Conservation (phyloP, 2,888 invertebrate genomes). For the Alsophila aescularia region DNA sequence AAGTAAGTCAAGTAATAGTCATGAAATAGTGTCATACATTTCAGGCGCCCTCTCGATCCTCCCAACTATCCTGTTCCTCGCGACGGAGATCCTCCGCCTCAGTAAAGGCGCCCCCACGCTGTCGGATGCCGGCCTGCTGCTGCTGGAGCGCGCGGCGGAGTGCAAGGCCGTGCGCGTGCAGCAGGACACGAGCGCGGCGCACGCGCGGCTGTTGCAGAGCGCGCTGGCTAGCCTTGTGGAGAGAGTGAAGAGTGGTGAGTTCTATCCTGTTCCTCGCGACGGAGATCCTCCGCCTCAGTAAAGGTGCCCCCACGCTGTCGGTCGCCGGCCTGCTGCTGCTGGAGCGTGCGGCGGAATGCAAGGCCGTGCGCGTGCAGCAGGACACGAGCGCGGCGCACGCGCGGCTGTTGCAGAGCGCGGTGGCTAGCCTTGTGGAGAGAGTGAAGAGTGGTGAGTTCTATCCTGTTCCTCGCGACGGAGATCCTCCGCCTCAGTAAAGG, state of each 20-base stretch:
- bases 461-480: conserved; percentile 94
- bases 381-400: conserved; percentile 91
- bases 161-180: conserved; percentile 88
- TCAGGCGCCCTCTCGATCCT: conserved; percentile 89
- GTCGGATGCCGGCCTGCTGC: conserved; percentile 88
- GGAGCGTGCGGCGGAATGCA: conserved; percentile 91
- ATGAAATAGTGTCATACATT: no score
- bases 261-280: conserved; percentile 91
- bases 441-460: conserved; percentile 89
- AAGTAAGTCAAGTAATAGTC: no score
- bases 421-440: conserved; percentile 95
- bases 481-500: conserved; percentile 93
- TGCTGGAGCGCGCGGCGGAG: conserved; percentile 91
- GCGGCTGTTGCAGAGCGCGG: conserved; percentile 92
- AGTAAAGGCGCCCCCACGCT: conserved; percentile 87
- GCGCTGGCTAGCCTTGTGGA: conserved; percentile 95
- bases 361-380: conserved; percentile 86
- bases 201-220: conserved; percentile 93
- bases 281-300: conserved; percentile 94
- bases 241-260: conserved; percentile 91
- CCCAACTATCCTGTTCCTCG: conserved; percentile 96
- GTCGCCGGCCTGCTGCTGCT: conserved; percentile 90
- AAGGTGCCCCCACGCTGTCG: conserved; percentile 85
- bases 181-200: conserved; percentile 88
- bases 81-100: conserved; percentile 95